A percentile compares a stretch with the other conserved stretches of the same genome.
phyloP scores from a whole-genome alignment of 1,140 invertebrate species.

The Megalonaias nervosa region DNA sequence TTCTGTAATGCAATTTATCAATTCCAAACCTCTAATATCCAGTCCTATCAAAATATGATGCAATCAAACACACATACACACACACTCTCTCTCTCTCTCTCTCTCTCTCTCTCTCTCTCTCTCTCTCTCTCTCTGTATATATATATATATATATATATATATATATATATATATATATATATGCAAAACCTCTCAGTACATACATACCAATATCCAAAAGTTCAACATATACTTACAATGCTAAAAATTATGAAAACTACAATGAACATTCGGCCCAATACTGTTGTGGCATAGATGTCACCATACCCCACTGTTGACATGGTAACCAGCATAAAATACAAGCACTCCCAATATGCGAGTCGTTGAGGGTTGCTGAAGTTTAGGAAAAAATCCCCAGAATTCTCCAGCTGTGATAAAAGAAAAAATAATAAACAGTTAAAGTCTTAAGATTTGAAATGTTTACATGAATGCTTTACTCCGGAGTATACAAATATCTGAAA shows the following conservation, averaged over 20 bases:
- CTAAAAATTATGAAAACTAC: conserved; percentile 68
- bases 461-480: background rate
- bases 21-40: too few relatives aligned
- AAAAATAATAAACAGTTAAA: background rate
- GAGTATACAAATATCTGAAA: background rate
- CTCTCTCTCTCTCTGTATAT: too few relatives aligned
- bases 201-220: too few relatives aligned
- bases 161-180: too few relatives aligned
- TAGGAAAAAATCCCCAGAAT: conserved; percentile 69
- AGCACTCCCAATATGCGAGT: conserved; percentile 71
- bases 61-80: too few relatives aligned
- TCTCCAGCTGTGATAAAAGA: conserved; percentile 64
- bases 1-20: too few relatives aligned
- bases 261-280: conserved; percentile 67
- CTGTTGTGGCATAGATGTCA: conserved; percentile 66
- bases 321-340: conserved; percentile 71
- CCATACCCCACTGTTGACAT: conserved; percentile 73
- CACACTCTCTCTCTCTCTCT: too few relatives aligned
- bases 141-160: too few relatives aligned
- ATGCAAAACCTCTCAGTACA: too few relatives aligned
- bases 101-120: too few relatives aligned
- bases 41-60: too few relatives aligned
- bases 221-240: conserved; percentile 62
- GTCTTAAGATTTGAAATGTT: background rate
- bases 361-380: conserved; percentile 63